A percentile compares a stretch with the other conserved stretches of the same genome.
Conservation (phyloP, 2,113 vertebrate genomes). For the Narcine bancroftii region DNA sequence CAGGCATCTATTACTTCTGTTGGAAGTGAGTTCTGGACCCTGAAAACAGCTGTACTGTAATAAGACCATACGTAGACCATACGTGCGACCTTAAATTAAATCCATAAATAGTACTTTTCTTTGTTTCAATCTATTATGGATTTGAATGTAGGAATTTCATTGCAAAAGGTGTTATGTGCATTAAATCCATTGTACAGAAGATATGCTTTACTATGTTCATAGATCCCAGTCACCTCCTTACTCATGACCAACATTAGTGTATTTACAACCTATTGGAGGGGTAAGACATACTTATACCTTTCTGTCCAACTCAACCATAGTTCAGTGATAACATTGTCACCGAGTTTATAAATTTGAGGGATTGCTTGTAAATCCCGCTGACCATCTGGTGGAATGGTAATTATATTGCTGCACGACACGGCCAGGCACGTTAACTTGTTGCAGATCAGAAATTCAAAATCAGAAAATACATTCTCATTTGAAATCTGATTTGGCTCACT, state of each 20-base stretch:
- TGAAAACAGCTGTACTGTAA: slow-evolving; percentile 12
- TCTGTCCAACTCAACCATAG: background rate
- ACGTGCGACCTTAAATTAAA: background rate
- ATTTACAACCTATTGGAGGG: background rate
- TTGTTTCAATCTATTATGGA: background rate
- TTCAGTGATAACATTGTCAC: no score
- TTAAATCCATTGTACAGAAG: background rate
- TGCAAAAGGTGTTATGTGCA: background rate
- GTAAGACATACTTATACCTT: background rate
- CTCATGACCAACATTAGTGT: background rate
- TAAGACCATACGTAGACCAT: slow-evolving; percentile 10
- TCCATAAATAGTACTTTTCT: slow-evolving; percentile 4
- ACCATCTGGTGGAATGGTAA: no score
- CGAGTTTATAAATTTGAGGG: no score
- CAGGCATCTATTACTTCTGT: slow-evolving; percentile 32
- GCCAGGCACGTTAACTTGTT: no score
- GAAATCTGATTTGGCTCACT: no score
- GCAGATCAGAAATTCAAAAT: no score
- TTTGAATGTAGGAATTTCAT: background rate
- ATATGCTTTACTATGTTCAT: background rate
- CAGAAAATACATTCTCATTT: no score
- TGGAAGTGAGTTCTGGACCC: background rate
- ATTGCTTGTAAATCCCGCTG: no score
- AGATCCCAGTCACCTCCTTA: background rate
- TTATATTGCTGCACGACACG: no score